Evolutionary conservation across 2,113 vertebrate genomes (phyloP).

Genomic region (Rhabdornis inornatus): DNA sequence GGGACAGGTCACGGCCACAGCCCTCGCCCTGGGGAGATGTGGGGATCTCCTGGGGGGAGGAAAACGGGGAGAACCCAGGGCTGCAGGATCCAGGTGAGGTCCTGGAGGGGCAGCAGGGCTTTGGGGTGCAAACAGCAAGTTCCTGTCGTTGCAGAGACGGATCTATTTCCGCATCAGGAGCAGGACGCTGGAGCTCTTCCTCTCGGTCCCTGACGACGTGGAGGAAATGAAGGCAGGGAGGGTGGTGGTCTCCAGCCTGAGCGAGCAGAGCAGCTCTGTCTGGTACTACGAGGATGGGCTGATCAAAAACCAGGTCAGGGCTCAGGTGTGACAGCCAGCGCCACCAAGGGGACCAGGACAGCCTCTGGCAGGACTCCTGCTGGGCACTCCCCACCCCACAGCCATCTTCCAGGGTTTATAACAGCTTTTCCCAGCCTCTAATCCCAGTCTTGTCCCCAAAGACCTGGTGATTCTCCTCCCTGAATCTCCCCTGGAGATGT

Average conservation of each 20-base stretch:
- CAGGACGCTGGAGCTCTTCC: slow-evolving; percentile 73
- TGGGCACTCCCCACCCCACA: not conserved
- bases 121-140: not conserved
- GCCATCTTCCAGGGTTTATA: not conserved
- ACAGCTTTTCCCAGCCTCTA: not conserved
- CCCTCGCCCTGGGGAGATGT: not conserved
- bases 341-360: accelerated
- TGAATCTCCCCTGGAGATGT: accelerated
- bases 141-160: slow-evolving; percentile 75
- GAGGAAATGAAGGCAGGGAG: slow-evolving; percentile 90
- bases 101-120: not conserved
- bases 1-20: not conserved
- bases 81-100: accelerated
- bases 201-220: slow-evolving; percentile 81
- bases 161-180: slow-evolving; percentile 84
- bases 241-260: slow-evolving; percentile 79
- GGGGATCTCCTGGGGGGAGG: not conserved
- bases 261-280: slow-evolving; percentile 78
- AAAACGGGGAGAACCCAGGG: not conserved
- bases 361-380: not conserved
- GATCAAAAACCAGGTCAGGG: slow-evolving; percentile 89
- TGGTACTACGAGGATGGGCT: slow-evolving; percentile 93
- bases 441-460: not conserved
- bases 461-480: not conserved
- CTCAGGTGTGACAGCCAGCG: not conserved